These are phyloP conservation scores for Pseudomyrmex flavicornis DNA, from an alignment of 1,140 invertebrate species.

Conservation along the genomic window DNA sequence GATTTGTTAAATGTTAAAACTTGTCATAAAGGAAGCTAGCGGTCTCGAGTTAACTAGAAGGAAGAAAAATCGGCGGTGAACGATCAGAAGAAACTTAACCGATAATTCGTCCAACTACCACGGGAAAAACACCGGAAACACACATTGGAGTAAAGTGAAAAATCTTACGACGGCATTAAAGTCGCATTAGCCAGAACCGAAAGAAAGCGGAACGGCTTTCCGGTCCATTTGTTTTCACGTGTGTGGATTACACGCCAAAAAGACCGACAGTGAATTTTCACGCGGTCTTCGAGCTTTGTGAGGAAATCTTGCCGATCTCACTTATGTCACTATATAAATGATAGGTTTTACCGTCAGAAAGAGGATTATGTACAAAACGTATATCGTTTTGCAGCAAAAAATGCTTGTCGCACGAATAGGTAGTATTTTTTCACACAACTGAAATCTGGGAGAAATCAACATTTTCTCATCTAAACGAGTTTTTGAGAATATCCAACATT, in stretches of 20 bases:
- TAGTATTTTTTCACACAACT: not conserved
- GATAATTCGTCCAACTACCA: slow-evolving; percentile 37
- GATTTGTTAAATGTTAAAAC: not conserved
- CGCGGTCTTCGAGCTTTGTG: slow-evolving; percentile 21
- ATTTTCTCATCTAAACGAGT: not conserved
- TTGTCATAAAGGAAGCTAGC: not conserved
- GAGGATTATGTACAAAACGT: not conserved
- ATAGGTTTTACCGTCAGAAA: not conserved
- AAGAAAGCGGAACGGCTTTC: slow-evolving; percentile 56
- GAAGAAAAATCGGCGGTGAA: slow-evolving; percentile 19
- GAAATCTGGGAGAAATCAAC: not conserved
- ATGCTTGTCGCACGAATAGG: not conserved
- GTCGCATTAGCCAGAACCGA: slow-evolving; percentile 67
- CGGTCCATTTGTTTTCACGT: slow-evolving; percentile 49
- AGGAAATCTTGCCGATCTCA: slow-evolving; percentile 34
- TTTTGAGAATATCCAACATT: slow-evolving; percentile 1
- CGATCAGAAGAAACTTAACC: slow-evolving; percentile 10
- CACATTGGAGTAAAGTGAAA: slow-evolving; percentile 64
- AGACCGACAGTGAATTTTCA: slow-evolving; percentile 53
- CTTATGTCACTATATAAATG: slow-evolving; percentile 27
- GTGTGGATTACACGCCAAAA: slow-evolving; percentile 30
- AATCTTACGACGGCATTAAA: slow-evolving; percentile 71
- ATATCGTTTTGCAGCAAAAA: not conserved
- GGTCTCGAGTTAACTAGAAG: slow-evolving; percentile 33
- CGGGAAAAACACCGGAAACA: slow-evolving; percentile 59